These are phyloP conservation scores for Hystrix cristata DNA, from an alignment of 2,113 vertebrate species.

Conservation along the genomic window DNA sequence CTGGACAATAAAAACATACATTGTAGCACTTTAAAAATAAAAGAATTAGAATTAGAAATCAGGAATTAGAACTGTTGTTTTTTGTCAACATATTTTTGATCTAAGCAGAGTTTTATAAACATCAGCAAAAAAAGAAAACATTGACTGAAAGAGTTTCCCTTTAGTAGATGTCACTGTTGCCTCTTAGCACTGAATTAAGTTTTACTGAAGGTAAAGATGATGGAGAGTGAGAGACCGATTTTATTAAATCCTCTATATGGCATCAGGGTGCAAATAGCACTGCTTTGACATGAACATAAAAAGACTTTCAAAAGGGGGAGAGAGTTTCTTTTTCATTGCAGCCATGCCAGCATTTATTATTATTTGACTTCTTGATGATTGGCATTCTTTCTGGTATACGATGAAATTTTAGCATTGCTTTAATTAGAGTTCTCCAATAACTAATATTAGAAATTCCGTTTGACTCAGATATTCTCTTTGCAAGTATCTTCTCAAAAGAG, in stretches of 20 bases:
- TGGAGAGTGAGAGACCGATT: not conserved
- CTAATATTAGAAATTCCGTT: not conserved
- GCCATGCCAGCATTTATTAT: not conserved
- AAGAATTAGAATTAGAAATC: not conserved
- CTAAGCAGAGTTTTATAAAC: not conserved
- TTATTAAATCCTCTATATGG: not conserved
- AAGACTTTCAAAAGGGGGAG: not conserved
- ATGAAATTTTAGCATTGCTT: not conserved
- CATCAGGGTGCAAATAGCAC: not conserved
- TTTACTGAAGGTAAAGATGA: not conserved
- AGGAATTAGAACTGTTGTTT: not conserved
- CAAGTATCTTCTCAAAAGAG: not conserved
- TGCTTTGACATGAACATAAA: not conserved
- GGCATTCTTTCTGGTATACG: not conserved
- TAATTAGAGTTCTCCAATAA: not conserved
- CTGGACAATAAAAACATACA: not conserved
- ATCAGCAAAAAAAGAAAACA: not conserved
- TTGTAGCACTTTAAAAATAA: not conserved
- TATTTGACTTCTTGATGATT: not conserved
- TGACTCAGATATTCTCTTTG: not conserved
- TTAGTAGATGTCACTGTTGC: slow-evolving; percentile 25
- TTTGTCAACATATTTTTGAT: not conserved
- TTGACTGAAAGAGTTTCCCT: not conserved
- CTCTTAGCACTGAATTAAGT: not conserved
- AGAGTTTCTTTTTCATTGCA: not conserved